Evolutionary conservation across 1,140 invertebrate genomes (phyloP), one percentile per base, ranked within the genome.

Genomic region (Drosophila lini): DNA sequence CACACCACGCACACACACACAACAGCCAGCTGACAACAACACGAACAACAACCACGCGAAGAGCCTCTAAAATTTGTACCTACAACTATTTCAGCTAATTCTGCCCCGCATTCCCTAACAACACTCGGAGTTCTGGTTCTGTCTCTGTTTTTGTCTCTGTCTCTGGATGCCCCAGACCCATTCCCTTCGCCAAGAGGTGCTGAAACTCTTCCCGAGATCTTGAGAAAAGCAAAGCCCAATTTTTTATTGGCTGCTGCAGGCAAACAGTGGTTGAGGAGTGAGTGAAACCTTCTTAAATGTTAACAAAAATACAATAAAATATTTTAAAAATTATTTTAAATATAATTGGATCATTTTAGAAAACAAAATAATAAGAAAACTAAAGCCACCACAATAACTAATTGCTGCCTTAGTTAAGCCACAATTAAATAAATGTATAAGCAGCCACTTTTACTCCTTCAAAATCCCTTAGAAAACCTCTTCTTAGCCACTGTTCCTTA

Each of bases 21-120:
- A n/a, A 62, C 61, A 77, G 53, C 62, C 47, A 40, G 25, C 34
- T n/a, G 16, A 38, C 53, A 60, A 40, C 45, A 57, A 47, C 44
- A 71, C 34, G 44, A 56, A 61, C 40, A 71, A 48, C 52, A 48
- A 40, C 53, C 68, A 36, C 60, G 61, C 69, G 57, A 74, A 44
- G 53, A 57, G 63, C 80, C 68, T 78, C 83, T 83, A 52, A 88
- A 84, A 89, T 89, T 89, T 89, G 84, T 89, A 89, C 84, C 84
- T 89, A 89, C 84, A 89, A 89, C 84, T 89, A 89, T 89, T 89
- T 89, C 84, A 89, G 78, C 84, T 89, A 89, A 89, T 89, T 89
- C 80, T 55, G 68, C 70, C 59, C 62, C 84, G 76, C 84, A 89
- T 89, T 89, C 84, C 78, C 80, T 61, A 79, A 65, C 83, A 75